Evolutionary conservation across 2,888 invertebrate species (phyloP).

Genomic region (Tachina lurida): DNA sequence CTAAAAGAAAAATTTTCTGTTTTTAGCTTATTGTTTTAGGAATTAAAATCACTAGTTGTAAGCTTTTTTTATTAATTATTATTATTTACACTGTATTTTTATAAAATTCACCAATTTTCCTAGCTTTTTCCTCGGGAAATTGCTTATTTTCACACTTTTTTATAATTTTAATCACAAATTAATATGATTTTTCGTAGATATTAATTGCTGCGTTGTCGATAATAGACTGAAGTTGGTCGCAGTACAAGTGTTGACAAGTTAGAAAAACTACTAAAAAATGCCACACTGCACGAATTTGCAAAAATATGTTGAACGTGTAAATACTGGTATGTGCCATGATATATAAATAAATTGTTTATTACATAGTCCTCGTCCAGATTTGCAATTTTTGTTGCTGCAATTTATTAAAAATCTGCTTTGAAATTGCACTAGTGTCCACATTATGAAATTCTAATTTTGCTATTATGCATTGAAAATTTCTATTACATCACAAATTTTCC

Average conservation of each 20-base stretch:
- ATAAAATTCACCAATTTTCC: conserved; percentile 61
- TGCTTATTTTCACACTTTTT: conserved; percentile 61
- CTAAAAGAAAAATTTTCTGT: conserved; percentile 62
- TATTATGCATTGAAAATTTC: too few relatives aligned
- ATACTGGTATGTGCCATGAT: too few relatives aligned
- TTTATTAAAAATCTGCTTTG: too few relatives aligned
- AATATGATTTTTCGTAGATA: conserved; percentile 14
- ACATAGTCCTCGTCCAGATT: too few relatives aligned
- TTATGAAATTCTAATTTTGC: too few relatives aligned
- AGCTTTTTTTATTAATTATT: conserved; percentile 25
- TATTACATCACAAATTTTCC: too few relatives aligned
- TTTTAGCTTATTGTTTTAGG: conserved; percentile 43
- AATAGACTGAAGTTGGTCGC: conserved; percentile 63
- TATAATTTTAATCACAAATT: conserved; percentile 25
- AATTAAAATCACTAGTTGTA: conserved; percentile 34
- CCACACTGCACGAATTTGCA: conserved; percentile 3
- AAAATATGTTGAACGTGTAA: too few relatives aligned
- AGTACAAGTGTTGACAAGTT: conserved; percentile 15
- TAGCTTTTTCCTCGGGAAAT: conserved; percentile 60
- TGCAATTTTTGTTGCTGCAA: too few relatives aligned
- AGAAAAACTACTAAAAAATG: not conserved
- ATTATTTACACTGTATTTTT: conserved; percentile 62
- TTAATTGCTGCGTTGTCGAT: conserved; percentile 71
- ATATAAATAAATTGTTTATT: too few relatives aligned
- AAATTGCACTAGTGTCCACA: too few relatives aligned